phyloP scores from a whole-genome alignment of 2,797 vertebrate genomes.

The Chaenodraco wilsoni region DNA sequence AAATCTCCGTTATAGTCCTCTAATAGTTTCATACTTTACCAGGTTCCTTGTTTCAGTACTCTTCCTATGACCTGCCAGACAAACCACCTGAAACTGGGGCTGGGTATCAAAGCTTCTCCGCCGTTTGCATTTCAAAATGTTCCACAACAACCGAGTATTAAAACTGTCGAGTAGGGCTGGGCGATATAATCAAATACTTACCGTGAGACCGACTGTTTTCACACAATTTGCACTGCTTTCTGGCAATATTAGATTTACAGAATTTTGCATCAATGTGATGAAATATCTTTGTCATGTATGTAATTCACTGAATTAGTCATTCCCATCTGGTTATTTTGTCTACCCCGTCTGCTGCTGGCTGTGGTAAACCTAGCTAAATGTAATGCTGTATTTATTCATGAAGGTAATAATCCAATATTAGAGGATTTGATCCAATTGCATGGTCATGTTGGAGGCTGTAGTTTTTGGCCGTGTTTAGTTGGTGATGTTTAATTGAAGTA shows the following conservation, averaged over 20 bases:
- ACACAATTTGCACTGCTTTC: slow-evolving; percentile 7
- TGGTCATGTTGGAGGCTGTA: background rate
- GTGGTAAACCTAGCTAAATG: background rate
- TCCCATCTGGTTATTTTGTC: slow-evolving; percentile 10
- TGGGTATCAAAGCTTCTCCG: slow-evolving; percentile 38
- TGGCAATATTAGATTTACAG: slow-evolving; percentile 31
- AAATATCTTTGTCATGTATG: slow-evolving; percentile 28
- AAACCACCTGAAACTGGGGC: slow-evolving; percentile 36
- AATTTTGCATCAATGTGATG: slow-evolving; percentile 70
- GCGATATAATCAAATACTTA: background rate
- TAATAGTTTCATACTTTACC: slow-evolving; percentile 8
- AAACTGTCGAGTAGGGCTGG: background rate
- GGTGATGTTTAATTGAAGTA: background rate
- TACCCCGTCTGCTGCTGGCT: background rate
- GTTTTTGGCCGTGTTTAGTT: background rate
- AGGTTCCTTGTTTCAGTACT: background rate
- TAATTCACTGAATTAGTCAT: slow-evolving; percentile 63
- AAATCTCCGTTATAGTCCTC: slow-evolving; percentile 14
- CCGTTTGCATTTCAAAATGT: background rate
- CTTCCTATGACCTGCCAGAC: slow-evolving; percentile 10
- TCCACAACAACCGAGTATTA: background rate
- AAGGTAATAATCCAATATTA: background rate
- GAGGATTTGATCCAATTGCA: background rate
- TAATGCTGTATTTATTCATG: background rate
- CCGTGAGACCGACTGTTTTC: background rate